phyloP scores from a whole-genome alignment of 2,888 invertebrate species.

The Syrphus vitripennis region DNA sequence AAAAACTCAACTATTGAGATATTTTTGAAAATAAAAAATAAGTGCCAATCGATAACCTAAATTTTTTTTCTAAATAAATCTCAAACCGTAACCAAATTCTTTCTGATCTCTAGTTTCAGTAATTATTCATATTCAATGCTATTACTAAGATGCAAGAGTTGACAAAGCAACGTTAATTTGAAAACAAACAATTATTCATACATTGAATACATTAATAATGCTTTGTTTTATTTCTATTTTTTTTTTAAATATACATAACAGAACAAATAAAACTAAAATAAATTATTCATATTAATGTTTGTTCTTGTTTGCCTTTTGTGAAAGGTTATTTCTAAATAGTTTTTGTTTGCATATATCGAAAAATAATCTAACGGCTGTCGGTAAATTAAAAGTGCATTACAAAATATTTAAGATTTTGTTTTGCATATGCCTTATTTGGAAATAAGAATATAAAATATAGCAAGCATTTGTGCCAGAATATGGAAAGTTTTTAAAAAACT shows the following conservation, averaged over 20 bases:
- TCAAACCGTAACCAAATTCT: no score
- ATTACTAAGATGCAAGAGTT: no score
- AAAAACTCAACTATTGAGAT: no score
- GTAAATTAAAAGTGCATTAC: slow-evolving; percentile 29
- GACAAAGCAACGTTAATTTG: not conserved
- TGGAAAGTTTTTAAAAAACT: slow-evolving; percentile 7
- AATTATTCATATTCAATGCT: no score
- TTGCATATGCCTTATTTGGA: slow-evolving; percentile 19
- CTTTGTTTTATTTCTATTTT: slow-evolving; percentile 70
- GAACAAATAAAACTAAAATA: slow-evolving; percentile 70
- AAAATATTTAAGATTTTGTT: slow-evolving; percentile 26
- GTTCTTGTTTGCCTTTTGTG: slow-evolving; percentile 10
- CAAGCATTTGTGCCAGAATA: slow-evolving; percentile 50
- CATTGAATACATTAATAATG: slow-evolving; percentile 70
- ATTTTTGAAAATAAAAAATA: no score
- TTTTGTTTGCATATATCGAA: slow-evolving; percentile 47
- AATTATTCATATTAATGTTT: slow-evolving; percentile 64
- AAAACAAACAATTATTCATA: not conserved
- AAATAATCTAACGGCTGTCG: slow-evolving; percentile 42
- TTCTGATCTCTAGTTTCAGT: no score
- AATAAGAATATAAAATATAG: slow-evolving; percentile 11
- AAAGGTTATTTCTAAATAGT: slow-evolving; percentile 47
- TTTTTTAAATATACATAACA: slow-evolving; percentile 65
- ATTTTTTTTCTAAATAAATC: no score
- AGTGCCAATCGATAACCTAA: no score